These are phyloP conservation scores for Polypterus senegalus DNA, from an alignment of 2,113 vertebrate species.

Conservation along the genomic window DNA sequence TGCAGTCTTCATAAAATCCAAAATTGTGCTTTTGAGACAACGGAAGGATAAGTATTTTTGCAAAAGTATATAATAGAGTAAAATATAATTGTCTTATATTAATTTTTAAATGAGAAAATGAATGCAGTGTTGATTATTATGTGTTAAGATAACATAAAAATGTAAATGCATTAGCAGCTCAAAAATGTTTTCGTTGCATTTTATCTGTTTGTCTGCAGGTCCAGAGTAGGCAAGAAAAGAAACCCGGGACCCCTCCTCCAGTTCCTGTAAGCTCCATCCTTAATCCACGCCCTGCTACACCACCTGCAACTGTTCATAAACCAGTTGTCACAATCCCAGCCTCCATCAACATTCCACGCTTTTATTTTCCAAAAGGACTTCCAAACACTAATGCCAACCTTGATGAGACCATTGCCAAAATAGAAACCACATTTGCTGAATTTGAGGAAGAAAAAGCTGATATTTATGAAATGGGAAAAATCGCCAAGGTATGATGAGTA, in stretches of 20 bases:
- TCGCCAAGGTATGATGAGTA: slow-evolving; percentile 67
- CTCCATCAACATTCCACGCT: slow-evolving; percentile 94
- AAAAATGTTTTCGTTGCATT: background rate
- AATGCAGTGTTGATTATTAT: too few relatives aligned
- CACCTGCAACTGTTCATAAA: slow-evolving; percentile 54
- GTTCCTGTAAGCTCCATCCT: slow-evolving; percentile 33
- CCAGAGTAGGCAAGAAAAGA: slow-evolving; percentile 88
- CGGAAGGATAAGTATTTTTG: too few relatives aligned
- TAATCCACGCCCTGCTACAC: slow-evolving; percentile 52
- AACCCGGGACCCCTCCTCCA: slow-evolving; percentile 65
- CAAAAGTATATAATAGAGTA: too few relatives aligned
- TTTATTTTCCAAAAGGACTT: slow-evolving; percentile 93
- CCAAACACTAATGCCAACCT: slow-evolving; percentile 62
- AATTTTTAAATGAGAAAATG: too few relatives aligned
- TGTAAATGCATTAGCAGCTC: too few relatives aligned
- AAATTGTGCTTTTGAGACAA: too few relatives aligned
- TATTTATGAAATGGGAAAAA: slow-evolving; percentile 87
- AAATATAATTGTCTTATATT: too few relatives aligned
- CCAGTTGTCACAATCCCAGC: slow-evolving; percentile 53
- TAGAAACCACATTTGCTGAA: slow-evolving; percentile 69
- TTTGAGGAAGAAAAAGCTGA: slow-evolving; percentile 86
- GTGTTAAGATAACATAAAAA: too few relatives aligned
- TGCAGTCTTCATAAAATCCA: too few relatives aligned
- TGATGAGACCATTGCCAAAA: slow-evolving; percentile 65
- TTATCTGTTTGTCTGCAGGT: slow-evolving; percentile 49